Percentiles rank a stretch among this genome's conserved stretches.
Conservation (phyloP, 2,113 vertebrate genomes). For the Eptatretus burgeri region DNA sequence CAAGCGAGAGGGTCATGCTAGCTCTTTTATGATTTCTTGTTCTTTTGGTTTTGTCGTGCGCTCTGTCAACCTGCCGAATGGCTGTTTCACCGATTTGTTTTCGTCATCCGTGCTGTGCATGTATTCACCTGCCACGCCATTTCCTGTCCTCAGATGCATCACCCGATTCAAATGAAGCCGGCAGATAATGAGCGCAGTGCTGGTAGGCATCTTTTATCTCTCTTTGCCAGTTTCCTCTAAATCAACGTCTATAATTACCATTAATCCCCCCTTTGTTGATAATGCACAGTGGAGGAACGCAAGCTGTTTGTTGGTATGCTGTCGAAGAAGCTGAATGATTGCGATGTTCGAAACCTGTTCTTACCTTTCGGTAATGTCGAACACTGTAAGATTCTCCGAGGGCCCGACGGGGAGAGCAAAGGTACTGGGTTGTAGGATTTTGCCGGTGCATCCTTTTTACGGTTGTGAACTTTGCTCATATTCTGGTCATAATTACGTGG, state of each 20-base stretch:
- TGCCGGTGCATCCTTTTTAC: too few species aligned
- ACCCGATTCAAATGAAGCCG: conserved; percentile 1
- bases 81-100: too few species aligned
- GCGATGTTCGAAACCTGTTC: not conserved
- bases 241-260: too few species aligned
- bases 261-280: too few species aligned
- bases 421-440: not conserved
- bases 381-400: not conserved
- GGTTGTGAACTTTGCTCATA: too few species aligned
- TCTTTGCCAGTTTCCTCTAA: too few species aligned
- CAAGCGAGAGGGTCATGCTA: too few species aligned
- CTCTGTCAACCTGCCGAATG: too few species aligned
- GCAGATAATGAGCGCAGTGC: not conserved
- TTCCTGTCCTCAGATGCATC: not conserved
- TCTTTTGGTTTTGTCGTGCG: too few species aligned
- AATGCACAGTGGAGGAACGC: not conserved
- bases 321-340: not conserved
- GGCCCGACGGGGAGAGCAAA: not conserved
- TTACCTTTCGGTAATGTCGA: not conserved
- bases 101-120: too few species aligned
- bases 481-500: too few species aligned
- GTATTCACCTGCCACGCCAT: not conserved
- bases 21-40: too few species aligned
- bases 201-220: not conserved
- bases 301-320: not conserved